A percentile compares a stretch with the other conserved stretches of the same genome.
These are phyloP conservation scores for Battus philenor DNA, from an alignment of 1,140 invertebrate genomes.

Conservation along the genomic window DNA sequence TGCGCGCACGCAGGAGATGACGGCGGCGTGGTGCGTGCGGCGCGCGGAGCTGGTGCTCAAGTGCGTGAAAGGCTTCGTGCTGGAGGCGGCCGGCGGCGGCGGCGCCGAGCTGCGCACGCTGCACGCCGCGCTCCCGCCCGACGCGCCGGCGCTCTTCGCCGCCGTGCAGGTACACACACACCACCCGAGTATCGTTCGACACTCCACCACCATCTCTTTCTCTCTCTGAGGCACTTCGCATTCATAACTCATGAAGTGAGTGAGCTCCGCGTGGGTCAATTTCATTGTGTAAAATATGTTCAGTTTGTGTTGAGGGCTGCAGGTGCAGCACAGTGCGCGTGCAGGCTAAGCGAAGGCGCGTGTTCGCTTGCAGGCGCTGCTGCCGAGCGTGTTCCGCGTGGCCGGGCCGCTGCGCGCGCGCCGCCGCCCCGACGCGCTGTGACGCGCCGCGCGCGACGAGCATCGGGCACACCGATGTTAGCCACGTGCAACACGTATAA, in stretches of 20 bases:
- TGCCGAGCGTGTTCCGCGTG: conserved; percentile 43
- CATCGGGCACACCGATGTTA: too few relatives aligned
- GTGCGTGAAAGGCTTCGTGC: conserved; percentile 99
- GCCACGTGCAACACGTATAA: too few relatives aligned
- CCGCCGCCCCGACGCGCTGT: neutral
- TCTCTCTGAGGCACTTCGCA: too few relatives aligned
- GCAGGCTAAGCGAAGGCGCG: too few relatives aligned
- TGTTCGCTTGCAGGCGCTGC: conserved; percentile 64
- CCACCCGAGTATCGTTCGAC: too few relatives aligned
- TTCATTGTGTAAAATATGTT: too few relatives aligned
- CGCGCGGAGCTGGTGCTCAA: conserved; percentile 98
- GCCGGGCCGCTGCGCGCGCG: conserved; percentile 28
- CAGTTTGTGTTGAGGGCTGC: too few relatives aligned
- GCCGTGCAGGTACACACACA: conserved; percentile 1
- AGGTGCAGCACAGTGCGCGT: too few relatives aligned
- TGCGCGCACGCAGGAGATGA: conserved; percentile 97
- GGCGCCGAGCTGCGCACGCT: conserved; percentile 92
- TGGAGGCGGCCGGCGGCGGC: conserved; percentile 96
- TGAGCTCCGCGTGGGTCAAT: too few relatives aligned
- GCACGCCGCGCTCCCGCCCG: conserved; percentile 78
- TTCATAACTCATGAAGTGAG: too few relatives aligned
- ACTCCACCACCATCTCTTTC: too few relatives aligned
- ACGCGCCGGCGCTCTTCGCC: conserved; percentile 78
- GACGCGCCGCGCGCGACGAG: neutral
- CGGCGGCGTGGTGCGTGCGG: conserved; percentile 95